A percentile compares a stretch with the other conserved stretches of the same genome.
phyloP scores from a whole-genome alignment of 2,113 vertebrate genomes.

The Perca flavescens region DNA sequence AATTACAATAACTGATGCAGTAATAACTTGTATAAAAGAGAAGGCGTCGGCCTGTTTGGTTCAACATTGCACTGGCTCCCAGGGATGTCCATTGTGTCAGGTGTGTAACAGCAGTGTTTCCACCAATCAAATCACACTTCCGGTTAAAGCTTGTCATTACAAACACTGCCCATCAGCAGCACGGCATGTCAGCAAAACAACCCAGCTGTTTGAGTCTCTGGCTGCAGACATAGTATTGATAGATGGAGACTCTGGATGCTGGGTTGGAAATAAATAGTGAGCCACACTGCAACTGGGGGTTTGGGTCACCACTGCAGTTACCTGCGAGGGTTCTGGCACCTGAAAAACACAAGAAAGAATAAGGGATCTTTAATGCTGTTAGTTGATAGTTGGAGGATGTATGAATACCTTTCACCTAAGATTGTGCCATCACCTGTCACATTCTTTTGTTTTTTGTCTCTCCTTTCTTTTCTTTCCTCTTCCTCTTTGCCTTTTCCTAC shows the following conservation, averaged over 20 bases:
- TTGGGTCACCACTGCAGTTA: slow-evolving; percentile 74
- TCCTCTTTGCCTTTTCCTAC: slow-evolving; percentile 78
- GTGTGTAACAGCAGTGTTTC: slow-evolving; percentile 67
- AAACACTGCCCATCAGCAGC: slow-evolving; percentile 55
- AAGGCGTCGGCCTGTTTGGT: slow-evolving; percentile 73
- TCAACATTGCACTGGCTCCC: slow-evolving; percentile 82
- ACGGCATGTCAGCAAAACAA: slow-evolving; percentile 66
- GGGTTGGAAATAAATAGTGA: slow-evolving; percentile 76
- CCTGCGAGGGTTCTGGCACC: slow-evolving; percentile 86
- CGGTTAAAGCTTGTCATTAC: slow-evolving; percentile 67
- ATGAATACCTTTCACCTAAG: background rate
- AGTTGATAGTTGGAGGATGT: background rate
- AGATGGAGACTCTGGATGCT: slow-evolving; percentile 71
- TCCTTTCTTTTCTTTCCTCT: slow-evolving; percentile 84
- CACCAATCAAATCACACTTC: slow-evolving; percentile 69
- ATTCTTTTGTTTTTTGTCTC: slow-evolving; percentile 81
- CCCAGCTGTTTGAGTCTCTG: slow-evolving; percentile 70
- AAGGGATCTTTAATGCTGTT: background rate
- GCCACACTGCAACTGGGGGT: slow-evolving; percentile 62
- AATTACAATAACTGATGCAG: slow-evolving; percentile 65
- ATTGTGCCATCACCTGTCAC: slow-evolving; percentile 75
- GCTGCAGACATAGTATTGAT: slow-evolving; percentile 62
- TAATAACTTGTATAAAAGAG: slow-evolving; percentile 59
- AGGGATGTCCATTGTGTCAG: slow-evolving; percentile 71
- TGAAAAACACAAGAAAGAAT: slow-evolving; percentile 44